Evolutionary conservation across 1,140 invertebrate species (phyloP), one percentile per base, ranked within the genome.

Genomic region (Adelges cooleyi): DNA sequence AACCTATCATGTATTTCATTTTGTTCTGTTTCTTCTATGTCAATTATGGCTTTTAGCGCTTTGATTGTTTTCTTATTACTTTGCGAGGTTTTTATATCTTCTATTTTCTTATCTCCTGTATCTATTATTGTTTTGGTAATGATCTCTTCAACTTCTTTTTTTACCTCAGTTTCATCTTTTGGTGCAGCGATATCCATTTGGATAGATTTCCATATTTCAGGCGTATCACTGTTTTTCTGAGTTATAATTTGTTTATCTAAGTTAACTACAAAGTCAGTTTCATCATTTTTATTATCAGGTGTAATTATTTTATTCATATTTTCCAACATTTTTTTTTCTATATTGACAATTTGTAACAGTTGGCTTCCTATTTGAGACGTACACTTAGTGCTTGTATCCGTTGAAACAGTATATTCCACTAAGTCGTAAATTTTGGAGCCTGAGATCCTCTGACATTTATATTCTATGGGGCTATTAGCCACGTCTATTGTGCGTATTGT

Each of bases 401-500:
- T n/a, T n/a, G n/a, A n/a, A n/a, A n/a, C n/a, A n/a, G n/a, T n/a
- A n/a, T n/a, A n/a, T n/a, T n/a, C n/a, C n/a, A n/a, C n/a, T n/a
- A n/a, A n/a, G 0, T 42, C 53, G 10, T 59, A 22, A 38, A 59
- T 23, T 27, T 15, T 27, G 17, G 53, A 33, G 22, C 44, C 38
- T 2, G 44, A 8, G 0, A 25, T 59, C 27, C 3, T 44, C 18
- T 59, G 38, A 27, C 4, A 6, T 59, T 18, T 59, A 13, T 44
- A 25, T 42, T 59, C 53, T 6, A 59, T 59, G 18, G 77, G 77
- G 72, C 78, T 78, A 33, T 72, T 72, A 6, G 74, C 76, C 13
- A 74, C 75, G 68, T 79, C 78, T 69, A 77, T 75, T 9, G 71
- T 78, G 67, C 75, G 73, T 33, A 79, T 69, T 52, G 72, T 71